Percentiles rank a stretch among this genome's conserved stretches.
These are phyloP conservation scores for Ephialtes manifestator DNA, from an alignment of 2,888 invertebrate genomes.

Conservation along the genomic window DNA sequence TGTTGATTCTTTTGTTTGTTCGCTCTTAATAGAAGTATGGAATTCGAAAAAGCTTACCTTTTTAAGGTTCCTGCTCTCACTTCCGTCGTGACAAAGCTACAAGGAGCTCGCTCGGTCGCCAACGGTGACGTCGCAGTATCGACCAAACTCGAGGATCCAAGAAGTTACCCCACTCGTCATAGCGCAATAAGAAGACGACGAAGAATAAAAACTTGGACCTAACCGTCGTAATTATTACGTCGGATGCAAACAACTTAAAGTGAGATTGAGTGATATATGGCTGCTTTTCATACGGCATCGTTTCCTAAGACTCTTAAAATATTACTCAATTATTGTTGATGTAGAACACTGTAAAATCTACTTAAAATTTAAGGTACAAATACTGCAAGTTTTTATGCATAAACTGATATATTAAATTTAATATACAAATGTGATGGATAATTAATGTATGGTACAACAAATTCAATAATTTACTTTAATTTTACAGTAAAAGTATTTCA, in stretches of 20 bases:
- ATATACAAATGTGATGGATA: too few relatives aligned
- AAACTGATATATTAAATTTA: too few relatives aligned
- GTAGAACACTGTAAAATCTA: too few relatives aligned
- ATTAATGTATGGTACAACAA: too few relatives aligned
- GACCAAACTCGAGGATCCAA: constrained; percentile 67
- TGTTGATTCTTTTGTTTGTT: background rate
- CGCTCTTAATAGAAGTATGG: background rate
- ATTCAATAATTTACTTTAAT: too few relatives aligned
- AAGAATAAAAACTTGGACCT: constrained; percentile 24
- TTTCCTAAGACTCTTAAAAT: background rate
- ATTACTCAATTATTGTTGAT: background rate
- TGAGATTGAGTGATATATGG: constrained; percentile 32
- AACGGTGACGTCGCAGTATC: constrained; percentile 67
- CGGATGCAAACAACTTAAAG: constrained; percentile 17
- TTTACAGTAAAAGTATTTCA: too few relatives aligned
- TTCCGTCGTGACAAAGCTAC: constrained; percentile 58
- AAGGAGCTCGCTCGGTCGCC: constrained; percentile 58
- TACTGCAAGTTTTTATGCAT: too few relatives aligned
- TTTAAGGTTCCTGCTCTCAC: constrained; percentile 55
- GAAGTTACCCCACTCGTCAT: constrained; percentile 32
- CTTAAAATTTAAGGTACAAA: too few relatives aligned
- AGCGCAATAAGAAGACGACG: constrained; percentile 1
- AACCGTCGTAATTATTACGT: constrained; percentile 30
- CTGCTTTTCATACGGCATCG: background rate
- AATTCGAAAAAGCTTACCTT: constrained; percentile 62